Evolutionary conservation across 2,888 invertebrate species (phyloP).

Genomic region (Epinotia brunnichana): DNA sequence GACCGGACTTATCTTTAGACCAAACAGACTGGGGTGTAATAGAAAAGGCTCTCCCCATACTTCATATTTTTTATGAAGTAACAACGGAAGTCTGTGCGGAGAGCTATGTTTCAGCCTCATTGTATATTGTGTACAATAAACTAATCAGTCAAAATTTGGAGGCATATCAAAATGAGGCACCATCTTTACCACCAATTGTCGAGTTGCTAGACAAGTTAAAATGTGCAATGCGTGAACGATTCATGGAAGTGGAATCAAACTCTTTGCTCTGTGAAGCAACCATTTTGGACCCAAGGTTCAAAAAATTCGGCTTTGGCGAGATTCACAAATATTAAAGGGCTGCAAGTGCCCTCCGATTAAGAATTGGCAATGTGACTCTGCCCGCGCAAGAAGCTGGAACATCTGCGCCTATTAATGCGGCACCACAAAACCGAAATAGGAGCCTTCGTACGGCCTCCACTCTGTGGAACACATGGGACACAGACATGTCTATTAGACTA

Average conservation of each 20-base stretch:
- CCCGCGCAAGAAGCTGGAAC: not conserved
- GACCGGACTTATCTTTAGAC: conserved; percentile 8
- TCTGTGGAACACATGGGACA: conserved; percentile 1
- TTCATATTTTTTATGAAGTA: conserved; percentile 5
- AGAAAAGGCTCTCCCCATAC: not conserved
- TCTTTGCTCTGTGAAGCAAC: not conserved
- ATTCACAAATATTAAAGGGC: conserved; percentile 31
- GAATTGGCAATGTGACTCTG: not conserved
- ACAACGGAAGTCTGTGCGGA: conserved; percentile 7
- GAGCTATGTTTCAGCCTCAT: conserved; percentile 8
- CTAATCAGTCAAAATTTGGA: not conserved
- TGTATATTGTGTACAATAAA: conserved; percentile 13
- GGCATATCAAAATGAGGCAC: not conserved
- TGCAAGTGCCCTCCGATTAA: conserved; percentile 29
- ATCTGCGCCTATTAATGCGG: conserved; percentile 1
- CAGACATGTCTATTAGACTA: not conserved
- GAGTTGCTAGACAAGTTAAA: not conserved
- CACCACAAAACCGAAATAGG: not conserved
- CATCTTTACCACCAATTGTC: not conserved
- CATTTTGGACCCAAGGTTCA: not conserved
- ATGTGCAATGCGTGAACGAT: not conserved
- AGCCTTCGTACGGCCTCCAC: not conserved
- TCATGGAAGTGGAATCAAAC: too few relatives aligned
- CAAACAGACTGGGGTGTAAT: not conserved
- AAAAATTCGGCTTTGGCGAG: conserved; percentile 3